Percentiles rank a stretch among this genome's conserved stretches.
These are phyloP conservation scores for Streblospio benedicti DNA, from an alignment of 1,140 invertebrate genomes.

Conservation along the genomic window DNA sequence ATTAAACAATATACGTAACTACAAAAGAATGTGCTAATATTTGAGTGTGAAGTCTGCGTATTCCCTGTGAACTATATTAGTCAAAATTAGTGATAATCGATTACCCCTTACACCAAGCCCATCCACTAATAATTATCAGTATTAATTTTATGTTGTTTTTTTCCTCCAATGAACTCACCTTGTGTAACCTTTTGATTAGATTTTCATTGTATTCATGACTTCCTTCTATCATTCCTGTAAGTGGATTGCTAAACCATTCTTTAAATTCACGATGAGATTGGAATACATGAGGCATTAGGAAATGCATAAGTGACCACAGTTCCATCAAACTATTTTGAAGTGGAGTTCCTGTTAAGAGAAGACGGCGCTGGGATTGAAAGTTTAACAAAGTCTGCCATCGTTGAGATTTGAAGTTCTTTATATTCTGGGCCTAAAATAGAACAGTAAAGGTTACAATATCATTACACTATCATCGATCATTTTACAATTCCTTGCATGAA, in stretches of 20 bases:
- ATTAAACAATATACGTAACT: no score
- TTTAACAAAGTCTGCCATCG: conserved; percentile 95
- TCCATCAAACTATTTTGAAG: conserved; percentile 99
- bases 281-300: conserved; percentile 99
- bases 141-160: background rate
- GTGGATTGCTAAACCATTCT: conserved; percentile 98
- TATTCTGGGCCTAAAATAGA: conserved; percentile 77
- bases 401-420: conserved; percentile 99
- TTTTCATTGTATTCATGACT: conserved; percentile 88
- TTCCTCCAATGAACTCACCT: conserved; percentile 56
- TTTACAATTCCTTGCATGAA: no score
- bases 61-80: no score
- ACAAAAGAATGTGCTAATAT: no score
- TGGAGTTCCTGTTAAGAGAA: conserved; percentile 94
- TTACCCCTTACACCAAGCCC: no score
- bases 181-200: conserved; percentile 90
- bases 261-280: conserved; percentile 91
- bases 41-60: no score
- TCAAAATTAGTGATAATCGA: no score
- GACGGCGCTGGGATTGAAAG: conserved; percentile 86
- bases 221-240: conserved; percentile 96
- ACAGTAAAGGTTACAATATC: background rate
- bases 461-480: no score
- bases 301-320: conserved; percentile 99
- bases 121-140: no score